Percentiles rank a stretch among this genome's conserved stretches.
phyloP scores from a whole-genome alignment of 2,888 invertebrate genomes.

The Oxytorus armatus region DNA sequence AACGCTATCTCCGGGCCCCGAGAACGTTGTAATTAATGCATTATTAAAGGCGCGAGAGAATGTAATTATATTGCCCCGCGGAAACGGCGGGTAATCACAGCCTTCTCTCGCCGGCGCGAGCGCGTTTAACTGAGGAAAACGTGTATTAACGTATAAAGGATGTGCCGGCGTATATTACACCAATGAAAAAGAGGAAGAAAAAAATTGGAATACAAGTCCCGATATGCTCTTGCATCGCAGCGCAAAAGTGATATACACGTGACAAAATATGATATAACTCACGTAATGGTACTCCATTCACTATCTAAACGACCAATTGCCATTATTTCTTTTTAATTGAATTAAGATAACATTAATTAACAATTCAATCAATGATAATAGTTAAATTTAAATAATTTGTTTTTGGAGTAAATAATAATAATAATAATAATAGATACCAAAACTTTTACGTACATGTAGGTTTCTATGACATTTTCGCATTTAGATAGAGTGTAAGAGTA shows the following conservation, averaged over 20 bases:
- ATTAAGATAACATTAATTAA: slow-evolving; percentile 21
- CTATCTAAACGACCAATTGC: background rate
- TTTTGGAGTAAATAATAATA: no score
- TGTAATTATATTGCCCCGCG: slow-evolving; percentile 75
- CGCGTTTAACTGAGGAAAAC: slow-evolving; percentile 57
- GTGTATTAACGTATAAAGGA: slow-evolving; percentile 39
- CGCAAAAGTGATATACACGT: background rate
- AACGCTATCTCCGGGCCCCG: slow-evolving; percentile 61
- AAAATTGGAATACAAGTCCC: background rate
- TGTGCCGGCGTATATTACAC: no score
- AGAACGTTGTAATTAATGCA: slow-evolving; percentile 76
- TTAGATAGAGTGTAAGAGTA: no score
- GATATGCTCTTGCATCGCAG: background rate
- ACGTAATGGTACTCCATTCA: no score
- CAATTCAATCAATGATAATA: slow-evolving; percentile 7
- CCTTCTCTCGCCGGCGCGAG: slow-evolving; percentile 47
- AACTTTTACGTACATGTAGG: no score
- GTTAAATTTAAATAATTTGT: slow-evolving; percentile 9
- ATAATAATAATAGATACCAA: no score
- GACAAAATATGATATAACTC: background rate
- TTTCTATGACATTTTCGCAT: no score
- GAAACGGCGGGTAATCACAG: slow-evolving; percentile 72
- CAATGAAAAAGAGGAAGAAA: background rate
- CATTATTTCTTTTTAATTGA: background rate
- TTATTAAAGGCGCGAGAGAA: slow-evolving; percentile 75